Base-by-base conservation (phyloP, 2,113 vertebrate genomes). In the Protobothrops mucrosquamatus region DNA sequence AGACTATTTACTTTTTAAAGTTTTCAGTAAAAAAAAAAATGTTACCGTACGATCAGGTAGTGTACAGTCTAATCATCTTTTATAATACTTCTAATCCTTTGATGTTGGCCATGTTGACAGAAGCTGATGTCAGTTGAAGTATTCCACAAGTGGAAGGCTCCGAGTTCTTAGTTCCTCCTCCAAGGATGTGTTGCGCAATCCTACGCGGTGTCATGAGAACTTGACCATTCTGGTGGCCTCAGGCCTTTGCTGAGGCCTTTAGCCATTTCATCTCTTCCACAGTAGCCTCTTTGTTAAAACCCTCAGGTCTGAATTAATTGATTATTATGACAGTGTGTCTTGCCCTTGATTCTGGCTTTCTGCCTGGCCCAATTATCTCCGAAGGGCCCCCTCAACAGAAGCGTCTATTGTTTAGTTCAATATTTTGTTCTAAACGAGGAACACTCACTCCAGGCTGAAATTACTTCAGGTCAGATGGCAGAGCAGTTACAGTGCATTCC, bases 211-310 rank as follows among this genome's bases (percentile, higher is more conserved):
- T 90, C 86, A 92, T 2, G 85, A 85, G 10, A 87, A 43, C n/a
- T 18, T 5, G 88, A 55, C 29, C 54, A 57, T 9, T 92, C 43
- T 81, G 12, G 54, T 52, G 34, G 57, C 81, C 57, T 57, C 46
- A n/a, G 39, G 88, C 48, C 48, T 52, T 26, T 23, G 54, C 48
- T 24, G 92, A 86, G 95, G 91, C 92, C 89, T 0, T 0, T 26
- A 57, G 55, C 64, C 87, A 39, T 48, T 93, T 93, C 87, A 89
- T 2, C 39, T 64, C 46, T 11, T 93, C 3, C 26, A 96, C 94
- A 97, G 90, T 94, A 46, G 81, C 88, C 56, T 88, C 94, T 97
- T 96, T 97, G 95, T 97, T 93, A 93, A 91, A 54, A 39, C 6
- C 56, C 87, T 54, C 26, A 61, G 43, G 88, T 95, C 93, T 61